These are phyloP conservation scores for Lasiurus borealis DNA, from an alignment of 2,113 vertebrate genomes.

Conservation along the genomic window DNA sequence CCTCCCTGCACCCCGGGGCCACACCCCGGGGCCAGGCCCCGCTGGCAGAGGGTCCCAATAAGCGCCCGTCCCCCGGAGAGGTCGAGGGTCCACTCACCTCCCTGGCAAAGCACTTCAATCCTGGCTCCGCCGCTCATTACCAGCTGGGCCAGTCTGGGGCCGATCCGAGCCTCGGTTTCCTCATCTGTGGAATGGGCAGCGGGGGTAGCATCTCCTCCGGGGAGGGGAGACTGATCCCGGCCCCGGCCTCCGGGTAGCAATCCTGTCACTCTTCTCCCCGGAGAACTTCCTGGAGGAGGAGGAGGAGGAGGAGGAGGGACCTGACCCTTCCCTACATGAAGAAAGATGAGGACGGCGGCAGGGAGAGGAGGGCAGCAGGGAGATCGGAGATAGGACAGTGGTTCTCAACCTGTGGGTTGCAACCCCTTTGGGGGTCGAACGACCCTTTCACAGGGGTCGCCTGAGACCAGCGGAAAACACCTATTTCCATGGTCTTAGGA, in stretches of 20 bases:
- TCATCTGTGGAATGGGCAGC: neutral
- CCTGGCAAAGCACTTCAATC: neutral
- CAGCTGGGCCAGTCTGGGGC: neutral
- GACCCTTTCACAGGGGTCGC: too few species aligned
- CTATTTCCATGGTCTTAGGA: too few species aligned
- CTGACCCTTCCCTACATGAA: neutral
- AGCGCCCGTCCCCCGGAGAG: neutral
- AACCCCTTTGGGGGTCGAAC: too few species aligned
- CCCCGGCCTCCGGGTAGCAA: neutral
- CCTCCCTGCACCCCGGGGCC: neutral
- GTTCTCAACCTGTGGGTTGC: too few species aligned
- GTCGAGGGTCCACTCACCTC: neutral
- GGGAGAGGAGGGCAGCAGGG: neutral
- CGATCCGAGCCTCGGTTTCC: neutral
- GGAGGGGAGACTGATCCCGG: neutral
- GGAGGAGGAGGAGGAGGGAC: neutral
- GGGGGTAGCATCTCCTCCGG: neutral
- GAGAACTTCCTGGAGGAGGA: neutral
- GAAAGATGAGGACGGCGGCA: neutral
- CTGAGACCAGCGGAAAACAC: too few species aligned
- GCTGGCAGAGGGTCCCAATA: neutral
- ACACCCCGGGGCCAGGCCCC: neutral
- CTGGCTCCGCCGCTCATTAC: neutral
- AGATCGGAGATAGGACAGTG: neutral
- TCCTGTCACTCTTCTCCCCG: neutral